A percentile compares a stretch with the other conserved stretches of the same genome.
Evolutionary conservation across 2,888 invertebrate genomes (phyloP).

Genomic region (Linnaemya tessellans): DNA sequence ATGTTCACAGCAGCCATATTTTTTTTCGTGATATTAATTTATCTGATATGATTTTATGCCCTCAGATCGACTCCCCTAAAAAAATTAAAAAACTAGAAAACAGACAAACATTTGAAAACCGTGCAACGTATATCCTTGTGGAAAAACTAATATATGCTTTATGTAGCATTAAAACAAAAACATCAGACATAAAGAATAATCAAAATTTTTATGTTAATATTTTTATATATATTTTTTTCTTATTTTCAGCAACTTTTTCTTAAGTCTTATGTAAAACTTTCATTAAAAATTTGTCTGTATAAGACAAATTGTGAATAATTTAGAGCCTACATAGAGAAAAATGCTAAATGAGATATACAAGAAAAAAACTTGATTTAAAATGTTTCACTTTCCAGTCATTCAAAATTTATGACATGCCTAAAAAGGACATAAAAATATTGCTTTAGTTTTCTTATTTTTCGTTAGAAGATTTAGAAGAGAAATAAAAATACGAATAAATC

Average conservation of each 20-base stretch:
- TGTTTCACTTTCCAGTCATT: neutral
- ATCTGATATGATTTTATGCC: too few species aligned
- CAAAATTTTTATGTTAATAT: neutral
- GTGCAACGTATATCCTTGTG: too few species aligned
- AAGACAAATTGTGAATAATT: slow-evolving; percentile 6
- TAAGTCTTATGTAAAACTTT: neutral
- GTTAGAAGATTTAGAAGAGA: slow-evolving; percentile 9
- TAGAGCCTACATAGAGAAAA: slow-evolving; percentile 1
- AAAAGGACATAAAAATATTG: neutral
- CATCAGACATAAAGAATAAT: neutral
- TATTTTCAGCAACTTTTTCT: neutral
- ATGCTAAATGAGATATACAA: slow-evolving; percentile 23
- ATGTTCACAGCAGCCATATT: too few species aligned
- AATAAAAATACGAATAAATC: slow-evolving; percentile 51
- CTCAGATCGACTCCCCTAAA: too few species aligned
- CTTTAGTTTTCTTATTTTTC: slow-evolving; percentile 28
- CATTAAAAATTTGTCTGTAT: neutral
- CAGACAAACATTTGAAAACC: too few species aligned
- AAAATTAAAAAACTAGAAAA: too few species aligned
- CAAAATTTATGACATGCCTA: slow-evolving; percentile 41
- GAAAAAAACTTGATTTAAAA: slow-evolving; percentile 15
- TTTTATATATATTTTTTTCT: neutral
- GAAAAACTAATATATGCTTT: too few species aligned
- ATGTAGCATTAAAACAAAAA: neutral
- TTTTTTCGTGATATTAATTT: too few species aligned